Base-by-base conservation (phyloP, 2,888 invertebrate genomes). In the Graphium colonna region DNA sequence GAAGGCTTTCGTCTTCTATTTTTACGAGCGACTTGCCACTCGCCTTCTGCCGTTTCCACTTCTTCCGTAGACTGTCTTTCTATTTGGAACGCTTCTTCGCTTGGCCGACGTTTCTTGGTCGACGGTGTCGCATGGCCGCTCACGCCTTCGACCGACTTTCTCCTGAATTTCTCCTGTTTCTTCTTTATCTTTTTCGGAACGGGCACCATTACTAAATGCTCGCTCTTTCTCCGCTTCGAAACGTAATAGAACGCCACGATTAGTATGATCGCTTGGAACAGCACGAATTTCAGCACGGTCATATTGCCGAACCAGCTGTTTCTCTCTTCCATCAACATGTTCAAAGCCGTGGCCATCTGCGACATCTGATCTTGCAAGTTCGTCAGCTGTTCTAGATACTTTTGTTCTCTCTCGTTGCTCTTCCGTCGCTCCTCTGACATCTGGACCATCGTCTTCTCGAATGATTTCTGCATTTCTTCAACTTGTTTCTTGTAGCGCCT, bases 401-500 rank as follows among this genome's bases (percentile, higher is more conserved):
- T 93, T 57, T 92, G 92, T 75, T 97, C 97, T n/a, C 95, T 86
- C 62, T 95, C 94, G 62, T 92, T 92, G 59, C 92, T 92, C 61
- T 92, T 92, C 44, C 91, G 90, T 47, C 93, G 92, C 68, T 95
- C 95, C 61, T 95, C 95, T 54, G 91, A 91, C 87, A 95, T 91
- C 45, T 93, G 92, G 17, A 91, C 88, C 28, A 96, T 91, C 0
- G 96, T 95, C 67, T 95, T 95, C 63, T 96, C 95, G 64, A 97
- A 92, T 2, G 95, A 92, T 63, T 93, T 92, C 77, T 97, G 97
- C 93, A 98, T 94, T 71, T 98, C 98, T 79, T 98, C 98, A 46
- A 98, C 97, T 87, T 98, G 98, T 67, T 96, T 97, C 76, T 97
- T 97, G 85, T 98, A 99, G 12, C 98, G 92, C 52, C 96, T 93